Conservation (phyloP, 2,113 vertebrate genomes). For the Hypomesus transpacificus region DNA sequence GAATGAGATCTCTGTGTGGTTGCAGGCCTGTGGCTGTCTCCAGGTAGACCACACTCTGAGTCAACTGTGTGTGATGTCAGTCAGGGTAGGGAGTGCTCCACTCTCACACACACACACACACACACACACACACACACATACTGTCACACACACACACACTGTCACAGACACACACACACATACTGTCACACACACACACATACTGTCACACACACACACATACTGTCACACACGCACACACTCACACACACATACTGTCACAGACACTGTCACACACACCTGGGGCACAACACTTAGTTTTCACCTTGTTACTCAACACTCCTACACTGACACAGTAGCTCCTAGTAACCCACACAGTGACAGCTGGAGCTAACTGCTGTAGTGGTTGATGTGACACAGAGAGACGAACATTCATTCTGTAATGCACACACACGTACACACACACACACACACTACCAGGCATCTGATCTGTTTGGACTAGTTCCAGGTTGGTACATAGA, state of each 20-base stretch:
- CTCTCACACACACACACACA: slow-evolving; percentile 1
- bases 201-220: slow-evolving; percentile 3
- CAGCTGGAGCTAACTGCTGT: too few relatives aligned
- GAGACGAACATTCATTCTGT: too few relatives aligned
- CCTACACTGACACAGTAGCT: neutral
- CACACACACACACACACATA: slow-evolving; percentile 6
- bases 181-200: neutral
- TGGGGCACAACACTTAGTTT: neutral
- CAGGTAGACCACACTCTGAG: slow-evolving; percentile 30
- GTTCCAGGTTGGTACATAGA: neutral
- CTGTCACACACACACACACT: neutral
- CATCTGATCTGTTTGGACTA: neutral
- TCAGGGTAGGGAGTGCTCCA: slow-evolving; percentile 16
- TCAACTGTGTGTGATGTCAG: neutral
- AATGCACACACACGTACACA: neutral
- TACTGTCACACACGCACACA: neutral
- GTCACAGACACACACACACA: neutral
- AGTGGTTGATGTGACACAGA: too few relatives aligned
- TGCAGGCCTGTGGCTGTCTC: slow-evolving; percentile 6
- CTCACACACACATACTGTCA: neutral
- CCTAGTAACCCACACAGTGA: neutral
- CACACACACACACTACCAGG: neutral
- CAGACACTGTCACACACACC: neutral
- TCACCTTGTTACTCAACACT: neutral
- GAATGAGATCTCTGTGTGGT: slow-evolving; percentile 15